These are phyloP conservation scores for Hirtodrosophila cameraria DNA, from an alignment of 2,888 invertebrate species.

Conservation along the genomic window DNA sequence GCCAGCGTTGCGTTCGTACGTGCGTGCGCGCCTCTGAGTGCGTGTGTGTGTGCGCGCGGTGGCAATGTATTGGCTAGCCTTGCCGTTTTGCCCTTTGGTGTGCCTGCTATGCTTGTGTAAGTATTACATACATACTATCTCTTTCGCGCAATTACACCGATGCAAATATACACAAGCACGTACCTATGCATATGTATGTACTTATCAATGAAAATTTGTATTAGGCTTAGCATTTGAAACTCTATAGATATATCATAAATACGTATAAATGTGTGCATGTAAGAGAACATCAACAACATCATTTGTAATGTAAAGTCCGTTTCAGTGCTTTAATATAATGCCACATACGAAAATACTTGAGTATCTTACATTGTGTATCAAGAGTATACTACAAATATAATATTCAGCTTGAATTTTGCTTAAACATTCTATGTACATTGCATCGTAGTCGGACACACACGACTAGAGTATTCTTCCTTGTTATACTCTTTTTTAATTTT, in stretches of 20 bases:
- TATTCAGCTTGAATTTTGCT: no score
- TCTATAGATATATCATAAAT: slow-evolving; percentile 2
- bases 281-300: not conserved
- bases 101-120: slow-evolving; percentile 71
- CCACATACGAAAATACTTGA: no score
- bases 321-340: no score
- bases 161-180: slow-evolving; percentile 4
- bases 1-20: slow-evolving; percentile 23
- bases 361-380: no score
- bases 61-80: slow-evolving; percentile 75
- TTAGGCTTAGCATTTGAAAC: slow-evolving; percentile 33
- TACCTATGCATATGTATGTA: slow-evolving; percentile 30
- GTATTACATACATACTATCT: slow-evolving; percentile 44
- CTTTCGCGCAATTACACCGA: slow-evolving; percentile 38
- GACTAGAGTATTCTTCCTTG: no score
- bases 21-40: slow-evolving; percentile 25
- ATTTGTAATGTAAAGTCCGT: no score
- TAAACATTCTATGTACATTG: no score
- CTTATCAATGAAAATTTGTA: slow-evolving; percentile 56
- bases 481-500: no score
- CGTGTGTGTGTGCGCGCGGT: slow-evolving; percentile 30
- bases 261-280: slow-evolving; percentile 9
- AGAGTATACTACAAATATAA: no score
- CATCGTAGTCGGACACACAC: no score
- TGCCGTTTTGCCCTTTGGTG: slow-evolving; percentile 75